These are phyloP conservation scores for Solenopsis fugax DNA, from an alignment of 1,140 invertebrate species.

Conservation along the genomic window DNA sequence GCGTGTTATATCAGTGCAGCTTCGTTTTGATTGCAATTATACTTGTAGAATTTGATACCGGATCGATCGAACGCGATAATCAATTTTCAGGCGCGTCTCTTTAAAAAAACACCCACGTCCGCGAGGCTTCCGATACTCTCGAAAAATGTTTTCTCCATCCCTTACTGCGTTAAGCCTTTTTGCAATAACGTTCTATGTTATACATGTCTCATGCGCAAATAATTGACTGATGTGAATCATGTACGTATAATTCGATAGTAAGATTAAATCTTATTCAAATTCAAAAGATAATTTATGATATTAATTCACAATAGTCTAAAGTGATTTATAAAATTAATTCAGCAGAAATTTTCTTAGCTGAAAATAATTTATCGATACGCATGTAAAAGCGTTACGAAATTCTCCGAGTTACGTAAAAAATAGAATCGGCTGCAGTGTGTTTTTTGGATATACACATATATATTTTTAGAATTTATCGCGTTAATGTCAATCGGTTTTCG, in stretches of 20 bases:
- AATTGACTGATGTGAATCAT: constrained; percentile 4
- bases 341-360: not conserved
- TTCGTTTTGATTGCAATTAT: constrained; percentile 77
- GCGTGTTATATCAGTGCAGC: constrained; percentile 74
- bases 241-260: not conserved
- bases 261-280: not conserved
- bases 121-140: constrained; percentile 59
- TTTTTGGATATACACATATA: constrained; percentile 32
- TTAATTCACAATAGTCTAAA: not conserved
- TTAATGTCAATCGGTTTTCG: constrained; percentile 62
- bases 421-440: constrained; percentile 34
- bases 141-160: constrained; percentile 63
- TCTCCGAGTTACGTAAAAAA: constrained; percentile 21
- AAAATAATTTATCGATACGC: constrained; percentile 9
- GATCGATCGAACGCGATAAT: constrained; percentile 75
- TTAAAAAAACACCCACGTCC: constrained; percentile 64
- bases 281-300: not conserved
- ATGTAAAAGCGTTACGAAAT: not conserved
- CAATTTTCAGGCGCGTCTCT: constrained; percentile 75
- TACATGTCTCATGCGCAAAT: constrained; percentile 16
- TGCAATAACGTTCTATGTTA: constrained; percentile 16
- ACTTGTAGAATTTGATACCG: constrained; percentile 77
- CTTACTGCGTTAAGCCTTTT: constrained; percentile 60
- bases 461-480: constrained; percentile 62
- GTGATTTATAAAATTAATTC: not conserved